phyloP scores from a whole-genome alignment of 2,888 invertebrate genomes.

The Torymus auratus region DNA sequence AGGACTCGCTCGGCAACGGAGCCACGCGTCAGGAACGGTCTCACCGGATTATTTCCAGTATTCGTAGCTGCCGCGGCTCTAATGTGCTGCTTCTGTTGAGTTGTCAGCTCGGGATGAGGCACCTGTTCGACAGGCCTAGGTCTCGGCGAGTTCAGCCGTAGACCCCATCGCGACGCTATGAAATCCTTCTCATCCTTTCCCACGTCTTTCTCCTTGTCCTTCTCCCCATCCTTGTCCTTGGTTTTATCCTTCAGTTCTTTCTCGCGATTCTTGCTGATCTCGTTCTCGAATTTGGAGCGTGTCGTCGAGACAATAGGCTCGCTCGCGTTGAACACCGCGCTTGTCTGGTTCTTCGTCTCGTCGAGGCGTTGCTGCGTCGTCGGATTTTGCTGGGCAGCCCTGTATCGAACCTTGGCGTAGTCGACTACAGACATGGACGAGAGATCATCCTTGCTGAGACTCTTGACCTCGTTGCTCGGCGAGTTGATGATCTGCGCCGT shows the following conservation, averaged over 20 bases:
- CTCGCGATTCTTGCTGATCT: slow-evolving; percentile 52
- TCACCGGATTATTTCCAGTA: slow-evolving; percentile 82
- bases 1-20: slow-evolving; percentile 94
- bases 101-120: slow-evolving; percentile 83
- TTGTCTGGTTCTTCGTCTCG: slow-evolving; percentile 75
- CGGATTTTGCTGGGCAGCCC: slow-evolving; percentile 78
- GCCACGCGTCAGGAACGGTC: slow-evolving; percentile 91
- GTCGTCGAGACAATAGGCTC: slow-evolving; percentile 65
- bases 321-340: slow-evolving; percentile 55
- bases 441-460: slow-evolving; percentile 68
- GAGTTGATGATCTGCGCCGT: slow-evolving; percentile 37
- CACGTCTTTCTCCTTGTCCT: slow-evolving; percentile 60
- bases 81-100: slow-evolving; percentile 80
- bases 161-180: slow-evolving; percentile 75
- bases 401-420: slow-evolving; percentile 83
- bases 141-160: slow-evolving; percentile 72
- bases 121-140: slow-evolving; percentile 76
- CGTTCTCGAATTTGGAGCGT: slow-evolving; percentile 70
- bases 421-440: slow-evolving; percentile 75
- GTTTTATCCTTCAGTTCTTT: slow-evolving; percentile 13
- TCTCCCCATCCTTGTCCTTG: slow-evolving; percentile 50
- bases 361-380: slow-evolving; percentile 76
- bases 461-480: slow-evolving; percentile 60
- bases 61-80: slow-evolving; percentile 73
- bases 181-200: slow-evolving; percentile 67